Evolutionary conservation across 2,797 vertebrate species (phyloP).

Genomic region (Rhabdomys pumilio): DNA sequence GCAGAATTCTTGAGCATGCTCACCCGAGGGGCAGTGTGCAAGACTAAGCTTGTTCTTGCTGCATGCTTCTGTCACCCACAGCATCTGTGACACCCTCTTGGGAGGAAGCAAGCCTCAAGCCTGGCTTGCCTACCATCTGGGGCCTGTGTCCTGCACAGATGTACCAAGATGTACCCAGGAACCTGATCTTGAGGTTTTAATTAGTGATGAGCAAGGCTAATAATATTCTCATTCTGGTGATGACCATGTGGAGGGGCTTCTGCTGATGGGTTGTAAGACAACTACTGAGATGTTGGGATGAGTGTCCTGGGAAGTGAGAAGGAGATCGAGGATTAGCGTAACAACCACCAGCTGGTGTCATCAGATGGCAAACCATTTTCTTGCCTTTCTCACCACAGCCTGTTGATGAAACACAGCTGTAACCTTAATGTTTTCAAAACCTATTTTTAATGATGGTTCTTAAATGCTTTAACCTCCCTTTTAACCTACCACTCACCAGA

Average conservation of each 20-base stretch:
- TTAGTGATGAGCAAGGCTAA: conserved; percentile 54
- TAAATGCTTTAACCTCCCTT: neutral
- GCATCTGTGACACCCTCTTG: conserved; percentile 6
- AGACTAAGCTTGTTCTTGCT: neutral
- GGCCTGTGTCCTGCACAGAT: conserved; percentile 44
- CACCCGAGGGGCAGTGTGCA: neutral
- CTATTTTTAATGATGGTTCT: neutral
- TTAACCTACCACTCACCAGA: neutral
- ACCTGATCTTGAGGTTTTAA: conserved; percentile 58
- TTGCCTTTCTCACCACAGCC: neutral
- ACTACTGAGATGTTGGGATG: neutral
- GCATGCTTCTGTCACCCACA: neutral
- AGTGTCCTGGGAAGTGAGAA: neutral
- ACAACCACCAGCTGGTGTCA: neutral
- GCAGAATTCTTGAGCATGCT: neutral
- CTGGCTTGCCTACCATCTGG: conserved; percentile 49
- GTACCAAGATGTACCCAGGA: conserved; percentile 63
- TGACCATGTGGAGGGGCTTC: neutral
- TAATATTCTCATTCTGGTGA: neutral
- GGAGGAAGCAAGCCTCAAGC: neutral
- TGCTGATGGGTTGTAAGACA: conserved; percentile 2
- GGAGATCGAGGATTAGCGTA: neutral
- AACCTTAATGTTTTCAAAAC: neutral
- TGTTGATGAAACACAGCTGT: neutral
- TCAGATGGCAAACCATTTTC: neutral